Percentiles rank a stretch among this genome's conserved stretches.
phyloP scores from a whole-genome alignment of 2,113 vertebrate species.

The Phalacrocorax pelagicus region DNA sequence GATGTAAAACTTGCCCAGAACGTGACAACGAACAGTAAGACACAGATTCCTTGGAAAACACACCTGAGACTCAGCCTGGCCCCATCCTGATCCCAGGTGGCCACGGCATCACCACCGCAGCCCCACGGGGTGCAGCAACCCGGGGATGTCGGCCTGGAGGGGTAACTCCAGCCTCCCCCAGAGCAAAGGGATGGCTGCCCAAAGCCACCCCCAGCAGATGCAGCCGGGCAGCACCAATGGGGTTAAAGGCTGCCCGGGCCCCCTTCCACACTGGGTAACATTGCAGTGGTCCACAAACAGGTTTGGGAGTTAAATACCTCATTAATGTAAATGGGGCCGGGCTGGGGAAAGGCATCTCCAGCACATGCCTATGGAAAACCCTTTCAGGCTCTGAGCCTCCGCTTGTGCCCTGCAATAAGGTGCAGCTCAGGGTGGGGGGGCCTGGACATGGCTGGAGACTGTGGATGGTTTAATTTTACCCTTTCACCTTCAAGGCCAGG shows the following conservation, averaged over 20 bases:
- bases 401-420: background rate
- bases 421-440: background rate
- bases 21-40: background rate
- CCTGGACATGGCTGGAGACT: fast-evolving
- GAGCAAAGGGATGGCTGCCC: background rate
- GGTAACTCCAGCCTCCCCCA: background rate
- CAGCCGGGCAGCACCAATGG: fast-evolving
- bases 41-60: background rate
- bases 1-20: background rate
- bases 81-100: background rate
- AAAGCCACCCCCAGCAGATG: background rate
- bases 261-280: background rate
- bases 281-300: slow-evolving; percentile 9
- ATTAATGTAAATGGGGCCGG: slow-evolving; percentile 27
- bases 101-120: fast-evolving
- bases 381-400: background rate
- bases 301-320: slow-evolving; percentile 29
- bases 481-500: background rate
- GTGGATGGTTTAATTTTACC: background rate
- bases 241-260: background rate
- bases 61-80: fast-evolving
- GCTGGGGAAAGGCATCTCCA: slow-evolving; percentile 2
- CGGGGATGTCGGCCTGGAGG: too few relatives aligned
- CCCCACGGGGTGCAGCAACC: fast-evolving
- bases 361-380: slow-evolving; percentile 12